Evolutionary conservation across 1,140 invertebrate genomes (phyloP).

Genomic region (Atta colombica): DNA sequence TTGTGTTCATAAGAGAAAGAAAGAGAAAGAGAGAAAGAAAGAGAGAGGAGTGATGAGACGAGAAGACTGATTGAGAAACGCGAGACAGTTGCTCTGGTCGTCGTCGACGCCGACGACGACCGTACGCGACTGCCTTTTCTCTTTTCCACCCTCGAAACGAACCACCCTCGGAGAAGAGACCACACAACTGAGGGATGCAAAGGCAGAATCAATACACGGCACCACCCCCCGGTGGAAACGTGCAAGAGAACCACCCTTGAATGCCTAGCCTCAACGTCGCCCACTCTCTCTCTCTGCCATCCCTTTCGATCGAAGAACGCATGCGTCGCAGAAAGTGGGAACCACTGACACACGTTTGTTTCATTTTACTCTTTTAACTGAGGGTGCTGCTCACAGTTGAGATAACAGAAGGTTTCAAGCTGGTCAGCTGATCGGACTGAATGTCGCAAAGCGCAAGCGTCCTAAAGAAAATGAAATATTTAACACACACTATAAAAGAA

Average conservation of each 20-base stretch:
- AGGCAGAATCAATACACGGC: conserved; percentile 84
- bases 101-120: conserved; percentile 81
- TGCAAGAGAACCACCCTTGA: conserved; percentile 78
- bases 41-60: background rate
- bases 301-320: background rate
- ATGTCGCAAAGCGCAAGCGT: background rate
- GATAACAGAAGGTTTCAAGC: conserved; percentile 28
- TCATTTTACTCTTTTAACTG: conserved; percentile 15
- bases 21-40: background rate
- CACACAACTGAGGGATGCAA: conserved; percentile 76
- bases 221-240: conserved; percentile 76
- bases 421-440: conserved; percentile 68
- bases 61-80: background rate
- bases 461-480: background rate
- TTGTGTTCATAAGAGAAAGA: background rate
- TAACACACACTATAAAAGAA: background rate
- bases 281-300: background rate
- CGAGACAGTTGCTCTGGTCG: conserved; percentile 67
- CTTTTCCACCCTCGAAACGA: conserved; percentile 55
- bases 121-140: conserved; percentile 75
- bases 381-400: conserved; percentile 19
- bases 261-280: conserved; percentile 27
- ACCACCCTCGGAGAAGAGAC: conserved; percentile 52
- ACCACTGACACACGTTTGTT: conserved; percentile 11
- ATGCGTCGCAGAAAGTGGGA: conserved; percentile 48